Base-by-base conservation (phyloP, 2,888 invertebrate species). In the Leucophora obtusa region DNA sequence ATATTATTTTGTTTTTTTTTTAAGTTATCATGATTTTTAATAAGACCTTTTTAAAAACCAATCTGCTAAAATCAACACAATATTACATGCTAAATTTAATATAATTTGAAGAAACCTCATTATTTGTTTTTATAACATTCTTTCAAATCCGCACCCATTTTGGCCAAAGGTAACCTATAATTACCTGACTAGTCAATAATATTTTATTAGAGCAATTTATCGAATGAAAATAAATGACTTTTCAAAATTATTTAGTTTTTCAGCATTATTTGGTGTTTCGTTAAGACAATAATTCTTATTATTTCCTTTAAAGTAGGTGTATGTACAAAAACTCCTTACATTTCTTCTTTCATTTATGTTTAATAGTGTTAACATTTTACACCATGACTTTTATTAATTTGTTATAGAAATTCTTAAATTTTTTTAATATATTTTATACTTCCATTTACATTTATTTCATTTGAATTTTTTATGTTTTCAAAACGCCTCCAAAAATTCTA, bases 321-420 rank as follows among this genome's bases (percentile, higher is more conserved):
- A 18, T 53, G 38, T 56, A 54, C 17, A n/a, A 17, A 9, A 28
- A 28, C 63, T 59, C 63, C 74, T 50, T 51, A 72, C 17, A 62
- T 71, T 38, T 53, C 68, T 47, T 14, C 5, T n/a, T 60, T 15
- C 35, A 38, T 33, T 62, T 54, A 47, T 59, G 24, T 43, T 66
- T 83, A 82, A 78, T 83, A 82, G 85, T 85, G 85, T 85, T 85
- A 85, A 85, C 83, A 85, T 83, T 85, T 85, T 85, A 85, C 85
- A 85, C 85, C 85, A 84, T 78, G 81, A 82, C 83, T 82, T 77
- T 76, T 74, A 82, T 81, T 76, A 78, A 82, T 83, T 83, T 43
- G 6, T 63, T 17, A 2, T 15, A 11, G 8, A 21, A 33, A 50
- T 43, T 28, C 17, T 21, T 24, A 15, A 33, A 5, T 18, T 50